Evolutionary conservation across 2,888 invertebrate genomes (phyloP).

Genomic region (Epistrophe grossulariae): DNA sequence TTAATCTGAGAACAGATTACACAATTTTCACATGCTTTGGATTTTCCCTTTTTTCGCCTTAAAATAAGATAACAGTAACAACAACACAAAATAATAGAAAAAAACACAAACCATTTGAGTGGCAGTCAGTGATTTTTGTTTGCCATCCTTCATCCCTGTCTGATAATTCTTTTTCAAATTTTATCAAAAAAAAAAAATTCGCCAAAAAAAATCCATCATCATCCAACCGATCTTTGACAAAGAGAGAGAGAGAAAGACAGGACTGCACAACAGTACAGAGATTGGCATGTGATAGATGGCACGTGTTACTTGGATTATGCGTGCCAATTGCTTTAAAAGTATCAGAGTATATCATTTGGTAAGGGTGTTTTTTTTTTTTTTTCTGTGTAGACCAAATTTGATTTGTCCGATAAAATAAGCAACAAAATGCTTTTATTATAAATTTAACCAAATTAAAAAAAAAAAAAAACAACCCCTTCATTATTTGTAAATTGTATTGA

Average conservation of each 20-base stretch:
- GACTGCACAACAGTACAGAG: constrained; percentile 13
- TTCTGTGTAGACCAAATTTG: neutral
- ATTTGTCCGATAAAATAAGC: constrained; percentile 42
- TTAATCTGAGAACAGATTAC: constrained; percentile 73
- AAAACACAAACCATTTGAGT: constrained; percentile 23
- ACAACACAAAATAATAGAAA: constrained; percentile 11
- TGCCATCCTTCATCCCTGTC: neutral
- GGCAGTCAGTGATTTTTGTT: constrained; percentile 35
- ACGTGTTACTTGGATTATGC: constrained; percentile 69
- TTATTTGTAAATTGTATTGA: neutral
- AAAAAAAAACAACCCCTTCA: constrained; percentile 48
- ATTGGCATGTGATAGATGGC: constrained; percentile 65
- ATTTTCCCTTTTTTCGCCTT: constrained; percentile 27
- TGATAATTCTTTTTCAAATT: constrained; percentile 28
- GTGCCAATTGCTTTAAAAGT: constrained; percentile 48
- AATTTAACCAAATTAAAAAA: neutral
- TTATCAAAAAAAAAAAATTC: constrained; percentile 48
- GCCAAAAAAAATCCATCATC: constrained; percentile 58
- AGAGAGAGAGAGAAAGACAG: constrained; percentile 37
- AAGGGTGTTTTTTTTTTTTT: constrained; percentile 33
- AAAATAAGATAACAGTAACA: neutral
- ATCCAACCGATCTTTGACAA: constrained; percentile 34
- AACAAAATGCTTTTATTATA: constrained; percentile 42
- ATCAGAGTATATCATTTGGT: neutral
- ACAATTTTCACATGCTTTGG: constrained; percentile 67